Base-by-base conservation (phyloP, 2,113 vertebrate species). In the Columba janthina region DNA sequence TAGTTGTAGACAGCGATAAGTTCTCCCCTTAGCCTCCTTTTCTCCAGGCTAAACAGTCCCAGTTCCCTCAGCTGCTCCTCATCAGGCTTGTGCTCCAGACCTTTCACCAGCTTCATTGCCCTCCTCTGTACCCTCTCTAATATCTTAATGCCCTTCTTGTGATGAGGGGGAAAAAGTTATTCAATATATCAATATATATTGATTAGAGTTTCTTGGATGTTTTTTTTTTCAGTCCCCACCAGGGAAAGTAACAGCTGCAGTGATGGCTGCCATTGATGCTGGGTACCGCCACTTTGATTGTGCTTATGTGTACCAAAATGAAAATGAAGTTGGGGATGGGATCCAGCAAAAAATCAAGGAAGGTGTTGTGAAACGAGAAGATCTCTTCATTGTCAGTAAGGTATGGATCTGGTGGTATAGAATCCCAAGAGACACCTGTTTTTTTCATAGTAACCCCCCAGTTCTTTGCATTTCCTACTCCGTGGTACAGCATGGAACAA, bases 321-420 rank as follows among this genome's bases (percentile, higher is more conserved):
- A 99, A 69, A 95, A 91, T 1, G 99, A 99, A 61, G 98, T 99
- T 13, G 99, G 99, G 4, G 94, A 95, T 2, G 99, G 98, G 19
- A 96, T 99, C 79, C 95, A 97, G 20, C 84, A 98, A 21, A 98
- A 98, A 98, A 98, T 99, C 67, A 97, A 98, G 62, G 96, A 98
- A 51, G 98, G 98, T 0, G 94, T 91, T 67, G 98, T 99, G 61
- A 99, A 99, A 78, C 97, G 99, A 40, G 98, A 99, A 66, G 98
- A 99, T 1, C 98, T 99, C 15, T 99, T 99, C 10, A 14, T 99
- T 0, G 99, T 99, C 95, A 99, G 98, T 89, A 99, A 99, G 99
- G 99, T 99, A 92, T 0, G 16, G 18, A 46, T 46, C 44, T 46
- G 44, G 44, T 46, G 44, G 4, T 26, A 1, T 0, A 13, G 13